Evolutionary conservation across 1,140 invertebrate species (phyloP), one percentile per base, ranked within the genome.

Genomic region (Delia radicum): DNA sequence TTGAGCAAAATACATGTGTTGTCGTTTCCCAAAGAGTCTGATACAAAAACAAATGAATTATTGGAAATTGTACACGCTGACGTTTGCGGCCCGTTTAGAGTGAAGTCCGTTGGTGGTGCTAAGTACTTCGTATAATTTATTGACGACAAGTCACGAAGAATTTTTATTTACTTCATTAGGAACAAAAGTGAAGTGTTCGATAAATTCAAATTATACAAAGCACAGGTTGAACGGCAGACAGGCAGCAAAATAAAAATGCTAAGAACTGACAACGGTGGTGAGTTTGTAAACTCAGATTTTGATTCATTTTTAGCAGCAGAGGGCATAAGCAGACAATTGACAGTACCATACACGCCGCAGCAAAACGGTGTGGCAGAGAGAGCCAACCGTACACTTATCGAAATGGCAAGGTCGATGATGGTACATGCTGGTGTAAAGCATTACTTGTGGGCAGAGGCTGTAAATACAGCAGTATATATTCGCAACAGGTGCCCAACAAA

Each of bases 381-480:
- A 6, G 69, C 74, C 71, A 80, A 79, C 37, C 67, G 78, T 12
- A 79, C 77, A 71, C 42, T 81, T 12, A 26, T 79, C 2, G 80
- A 81, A 76, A 76, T 74, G 61, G 76, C 79, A 4, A 42, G 78
- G 28, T 74, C 76, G 18, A 83, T 87, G 82, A 61, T 88, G 18
- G 63, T 79, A 13, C 83, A 86, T 73, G 79, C 83, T 48, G 76
- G 81, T 1, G 72, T 88, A 42, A 21, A 71, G 6, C 80, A 84
- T 21, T 74, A 62, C n/a, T 87, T 82, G 77, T 89, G 87, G 88
- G 87, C 84, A 12, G 88, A 89, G 79, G 87, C 87, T 1, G 73
- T 85, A 1, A 77, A 80, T 10, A 87, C 83, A 8, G 85, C 87
- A 6, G 80, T 80, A 10, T 88, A 89, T 37, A 3, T 78, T 26